A percentile compares a stretch with the other conserved stretches of the same genome.
Evolutionary conservation across 2,797 vertebrate genomes (phyloP).

Genomic region (Lophotriccus pileatus): DNA sequence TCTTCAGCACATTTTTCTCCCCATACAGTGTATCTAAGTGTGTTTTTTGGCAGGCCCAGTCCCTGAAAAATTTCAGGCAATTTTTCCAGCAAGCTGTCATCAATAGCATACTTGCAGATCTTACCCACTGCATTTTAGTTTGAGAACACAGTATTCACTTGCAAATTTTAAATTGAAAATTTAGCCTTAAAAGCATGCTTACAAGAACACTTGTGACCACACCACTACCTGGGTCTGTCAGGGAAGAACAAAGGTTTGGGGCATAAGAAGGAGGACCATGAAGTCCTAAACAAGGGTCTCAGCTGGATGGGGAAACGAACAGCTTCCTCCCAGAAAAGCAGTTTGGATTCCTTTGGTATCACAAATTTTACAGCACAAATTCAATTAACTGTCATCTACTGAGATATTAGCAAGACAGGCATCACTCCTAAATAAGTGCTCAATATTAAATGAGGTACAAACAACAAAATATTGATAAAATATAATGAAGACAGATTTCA

Average conservation of each 20-base stretch:
- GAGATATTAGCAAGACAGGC: neutral
- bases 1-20: neutral
- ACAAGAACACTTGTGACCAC: neutral
- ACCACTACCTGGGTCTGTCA: neutral
- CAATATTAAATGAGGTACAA: neutral
- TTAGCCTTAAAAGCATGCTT: neutral
- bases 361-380: neutral
- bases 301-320: neutral
- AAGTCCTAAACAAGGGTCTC: neutral
- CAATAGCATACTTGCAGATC: neutral
- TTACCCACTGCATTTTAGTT: neutral
- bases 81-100: neutral
- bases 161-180: neutral
- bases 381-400: neutral
- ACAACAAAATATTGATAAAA: conserved; percentile 35
- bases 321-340: neutral
- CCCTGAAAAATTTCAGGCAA: neutral
- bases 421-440: neutral
- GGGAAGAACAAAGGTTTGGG: neutral
- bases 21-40: neutral
- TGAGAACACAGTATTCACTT: neutral
- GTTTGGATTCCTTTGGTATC: neutral
- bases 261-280: neutral
- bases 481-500: neutral
- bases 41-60: neutral